A percentile compares a stretch with the other conserved stretches of the same genome.
These are phyloP conservation scores for Chaetura pelagica DNA, from an alignment of 2,113 vertebrate genomes.

Conservation along the genomic window DNA sequence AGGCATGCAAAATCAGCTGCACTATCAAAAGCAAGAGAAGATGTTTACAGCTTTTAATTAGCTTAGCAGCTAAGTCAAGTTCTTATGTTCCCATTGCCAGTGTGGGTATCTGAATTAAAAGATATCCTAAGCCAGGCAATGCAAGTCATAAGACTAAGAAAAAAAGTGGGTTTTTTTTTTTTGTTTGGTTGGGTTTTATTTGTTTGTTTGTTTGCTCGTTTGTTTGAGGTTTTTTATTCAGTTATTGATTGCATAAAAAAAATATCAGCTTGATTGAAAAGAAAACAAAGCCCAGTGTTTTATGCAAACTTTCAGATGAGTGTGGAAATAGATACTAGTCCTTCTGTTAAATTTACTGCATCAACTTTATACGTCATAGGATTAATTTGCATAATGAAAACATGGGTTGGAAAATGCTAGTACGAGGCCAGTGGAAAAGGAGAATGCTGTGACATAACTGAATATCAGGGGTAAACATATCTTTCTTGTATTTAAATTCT, in stretches of 20 bases:
- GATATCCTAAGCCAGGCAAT: background rate
- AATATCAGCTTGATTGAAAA: background rate
- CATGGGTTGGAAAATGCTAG: background rate
- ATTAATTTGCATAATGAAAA: background rate
- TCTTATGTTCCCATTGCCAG: background rate
- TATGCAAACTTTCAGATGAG: background rate
- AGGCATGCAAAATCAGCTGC: background rate
- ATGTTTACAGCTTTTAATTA: background rate
- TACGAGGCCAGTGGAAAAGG: background rate
- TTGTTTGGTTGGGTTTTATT: background rate
- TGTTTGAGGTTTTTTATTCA: fast-evolving
- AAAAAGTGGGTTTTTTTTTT: background rate
- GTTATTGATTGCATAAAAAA: background rate
- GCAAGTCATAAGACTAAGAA: background rate
- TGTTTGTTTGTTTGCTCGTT: no score
- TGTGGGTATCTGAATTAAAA: fast-evolving
- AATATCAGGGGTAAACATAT: background rate
- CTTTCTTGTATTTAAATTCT: background rate
- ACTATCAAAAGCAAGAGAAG: background rate
- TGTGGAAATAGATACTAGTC: background rate
- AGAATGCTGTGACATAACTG: background rate
- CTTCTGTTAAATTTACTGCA: background rate
- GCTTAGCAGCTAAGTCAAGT: fast-evolving
- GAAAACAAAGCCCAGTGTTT: background rate
- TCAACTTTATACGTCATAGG: background rate